Evolutionary conservation across 2,113 vertebrate species (phyloP).

Genomic region (Sylvilagus bachmani): DNA sequence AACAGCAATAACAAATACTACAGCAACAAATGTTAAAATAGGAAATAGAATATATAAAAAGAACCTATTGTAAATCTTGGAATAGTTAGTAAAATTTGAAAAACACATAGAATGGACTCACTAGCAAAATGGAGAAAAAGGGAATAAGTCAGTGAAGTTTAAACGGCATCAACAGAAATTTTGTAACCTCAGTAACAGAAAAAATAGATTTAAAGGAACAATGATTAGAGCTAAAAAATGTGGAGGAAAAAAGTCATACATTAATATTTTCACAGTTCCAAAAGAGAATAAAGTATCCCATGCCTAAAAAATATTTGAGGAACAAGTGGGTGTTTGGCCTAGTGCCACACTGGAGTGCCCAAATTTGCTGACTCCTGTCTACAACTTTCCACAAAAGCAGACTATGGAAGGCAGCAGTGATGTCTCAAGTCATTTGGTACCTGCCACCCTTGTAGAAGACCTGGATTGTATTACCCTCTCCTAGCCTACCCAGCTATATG

Average conservation of each 20-base stretch:
- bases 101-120: neutral
- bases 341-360: no score
- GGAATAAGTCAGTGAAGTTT: neutral
- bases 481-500: no score
- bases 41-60: slow-evolving; percentile 19
- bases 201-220: neutral
- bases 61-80: slow-evolving; percentile 10
- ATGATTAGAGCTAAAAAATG: neutral
- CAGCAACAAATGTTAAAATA: slow-evolving; percentile 31
- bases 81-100: neutral
- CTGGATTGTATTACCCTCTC: no score
- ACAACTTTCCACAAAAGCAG: no score
- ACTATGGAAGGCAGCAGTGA: no score
- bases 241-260: neutral
- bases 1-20: neutral
- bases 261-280: neutral
- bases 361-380: no score
- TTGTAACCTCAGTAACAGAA: neutral
- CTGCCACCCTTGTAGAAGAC: no score
- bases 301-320: neutral
- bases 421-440: no score
- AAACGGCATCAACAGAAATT: neutral
- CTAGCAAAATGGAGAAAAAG: neutral
- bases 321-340: neutral
- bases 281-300: neutral